A percentile compares a stretch with the other conserved stretches of the same genome.
phyloP scores from a whole-genome alignment of 1,140 invertebrate species.

The Hestina assimilis region DNA sequence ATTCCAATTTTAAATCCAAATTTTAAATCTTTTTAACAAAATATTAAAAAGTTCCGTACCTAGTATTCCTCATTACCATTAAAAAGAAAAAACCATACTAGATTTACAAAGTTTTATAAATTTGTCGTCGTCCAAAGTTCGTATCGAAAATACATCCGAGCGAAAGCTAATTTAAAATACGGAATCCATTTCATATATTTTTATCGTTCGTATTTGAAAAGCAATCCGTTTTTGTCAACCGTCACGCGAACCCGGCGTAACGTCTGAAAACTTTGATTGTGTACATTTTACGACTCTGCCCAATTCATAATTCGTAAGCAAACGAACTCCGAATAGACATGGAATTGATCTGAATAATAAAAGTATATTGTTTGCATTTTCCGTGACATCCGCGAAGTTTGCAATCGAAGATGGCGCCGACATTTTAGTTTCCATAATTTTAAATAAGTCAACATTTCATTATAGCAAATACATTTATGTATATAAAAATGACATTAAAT shows the following conservation, averaged over 20 bases:
- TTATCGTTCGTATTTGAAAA: constrained; percentile 37
- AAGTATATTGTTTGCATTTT: background rate
- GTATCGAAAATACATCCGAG: background rate
- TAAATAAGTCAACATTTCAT: background rate
- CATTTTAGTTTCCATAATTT: background rate
- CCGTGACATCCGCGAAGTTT: background rate
- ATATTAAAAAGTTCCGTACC: no score
- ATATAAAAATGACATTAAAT: background rate
- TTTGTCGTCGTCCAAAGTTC: no score
- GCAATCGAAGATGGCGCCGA: background rate
- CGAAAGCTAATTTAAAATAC: constrained; percentile 10
- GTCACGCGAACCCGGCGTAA: constrained; percentile 44
- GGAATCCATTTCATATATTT: constrained; percentile 12
- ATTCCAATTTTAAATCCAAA: background rate
- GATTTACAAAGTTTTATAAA: no score
- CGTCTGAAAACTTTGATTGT: constrained; percentile 48
- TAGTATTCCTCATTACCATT: no score
- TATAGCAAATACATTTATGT: background rate
- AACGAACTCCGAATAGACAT: constrained; percentile 22
- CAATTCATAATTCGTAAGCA: constrained; percentile 12
- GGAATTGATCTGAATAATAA: background rate
- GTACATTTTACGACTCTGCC: constrained; percentile 33
- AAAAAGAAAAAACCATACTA: no score
- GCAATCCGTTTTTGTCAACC: constrained; percentile 49
- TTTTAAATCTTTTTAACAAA: background rate